Base-by-base conservation (phyloP, 2,797 vertebrate genomes). In the Arctocebus calabarensis region DNA sequence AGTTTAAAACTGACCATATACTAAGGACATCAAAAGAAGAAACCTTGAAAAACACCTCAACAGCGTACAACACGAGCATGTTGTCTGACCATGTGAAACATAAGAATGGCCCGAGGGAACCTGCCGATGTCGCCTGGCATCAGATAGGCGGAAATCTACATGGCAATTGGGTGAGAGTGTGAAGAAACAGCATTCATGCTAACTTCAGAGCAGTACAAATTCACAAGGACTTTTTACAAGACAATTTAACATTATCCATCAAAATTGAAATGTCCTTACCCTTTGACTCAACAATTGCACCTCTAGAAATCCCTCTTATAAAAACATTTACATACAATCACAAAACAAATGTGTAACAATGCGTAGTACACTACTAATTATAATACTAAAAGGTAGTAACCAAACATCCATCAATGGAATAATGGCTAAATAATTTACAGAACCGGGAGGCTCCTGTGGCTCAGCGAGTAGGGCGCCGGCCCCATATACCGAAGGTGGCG, bases 231-330 rank as follows among this genome's bases (percentile, higher is more conserved):
- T 59, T 77, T 77, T n/a, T n/a, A 52, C 8, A 93, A 91, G 88
- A 74, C 20, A 86, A 84, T 48, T 83, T 87, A 52, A 34, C 89
- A 82, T 25, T 62, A 87, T 25, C 34, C 87, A 43, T 57, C 82
- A 89, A 91, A 87, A 89, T 23, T 64, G 70, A n/a, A 94, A 93
- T 19, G 14, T 29, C 40, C 12, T 61, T 32, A 73, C 3, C 2
- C 29, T 74, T 83, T 85, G 29, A 94, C 25, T 52, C 75, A 88
- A 20, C 34, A 86, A 55, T 75, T 71, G 32, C 48, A 85, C 13
- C 52, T 96, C 88, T 90, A 84, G n/a, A 97, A 93, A 87, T 71
- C 25, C 9, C 40, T 68, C 40, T 93, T 61, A 84, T 4, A 77
- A 75, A 71, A 55, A 55, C 81, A 52, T 52, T 37, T 70, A 85